Conservation (phyloP, 1,140 invertebrate species). For the Ceratina australensis region DNA sequence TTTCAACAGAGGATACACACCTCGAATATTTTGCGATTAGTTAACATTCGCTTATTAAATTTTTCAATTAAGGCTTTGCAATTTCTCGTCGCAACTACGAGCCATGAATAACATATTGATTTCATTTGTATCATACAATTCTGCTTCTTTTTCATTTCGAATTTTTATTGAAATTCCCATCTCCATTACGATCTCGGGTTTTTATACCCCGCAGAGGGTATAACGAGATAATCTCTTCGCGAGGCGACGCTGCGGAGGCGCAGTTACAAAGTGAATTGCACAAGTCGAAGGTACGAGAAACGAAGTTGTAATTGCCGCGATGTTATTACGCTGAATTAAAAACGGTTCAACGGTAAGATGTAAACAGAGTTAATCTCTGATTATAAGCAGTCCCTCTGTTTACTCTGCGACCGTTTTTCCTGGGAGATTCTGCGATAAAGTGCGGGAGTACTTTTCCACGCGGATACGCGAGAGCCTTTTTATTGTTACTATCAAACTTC, state of each 20-base stretch:
- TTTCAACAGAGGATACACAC: not conserved
- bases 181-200: no score
- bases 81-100: no score
- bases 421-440: not conserved
- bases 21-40: not conserved
- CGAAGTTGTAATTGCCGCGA: not conserved
- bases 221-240: slow-evolving; percentile 29
- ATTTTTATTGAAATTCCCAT: no score
- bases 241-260: not conserved
- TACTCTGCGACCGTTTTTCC: not conserved
- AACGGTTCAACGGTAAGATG: not conserved
- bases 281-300: no score
- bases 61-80: no score
- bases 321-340: slow-evolving; percentile 2
- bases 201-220: not conserved
- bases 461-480: no score
- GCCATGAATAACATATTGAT: no score
- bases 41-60: no score
- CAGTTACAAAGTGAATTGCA: slow-evolving; percentile 15
- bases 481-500: no score
- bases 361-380: not conserved
- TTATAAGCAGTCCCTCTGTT: not conserved
- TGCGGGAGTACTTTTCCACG: not conserved
- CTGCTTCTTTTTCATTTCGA: no score
- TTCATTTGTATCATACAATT: no score